A percentile compares a stretch with the other conserved stretches of the same genome.
Evolutionary conservation across 1,140 invertebrate genomes (phyloP).

Genomic region (Drosophila subpulchrella): DNA sequence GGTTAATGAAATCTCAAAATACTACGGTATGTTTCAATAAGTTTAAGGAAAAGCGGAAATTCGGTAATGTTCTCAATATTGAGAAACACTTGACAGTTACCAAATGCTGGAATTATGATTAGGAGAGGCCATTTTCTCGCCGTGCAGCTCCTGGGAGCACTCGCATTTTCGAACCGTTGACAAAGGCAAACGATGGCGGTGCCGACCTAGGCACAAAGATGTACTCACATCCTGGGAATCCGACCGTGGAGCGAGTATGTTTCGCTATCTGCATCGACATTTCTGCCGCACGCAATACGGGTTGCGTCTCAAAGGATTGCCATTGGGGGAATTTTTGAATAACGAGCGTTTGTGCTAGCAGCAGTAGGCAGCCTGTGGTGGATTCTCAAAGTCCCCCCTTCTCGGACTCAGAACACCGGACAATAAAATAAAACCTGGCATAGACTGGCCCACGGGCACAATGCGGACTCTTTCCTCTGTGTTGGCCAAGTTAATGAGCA

Average conservation of each 20-base stretch:
- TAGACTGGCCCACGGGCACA: not conserved
- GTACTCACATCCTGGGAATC: conserved; percentile 12
- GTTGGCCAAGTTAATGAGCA: conserved; percentile 59
- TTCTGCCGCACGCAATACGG: conserved; percentile 34
- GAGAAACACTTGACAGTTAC: too few relatives aligned
- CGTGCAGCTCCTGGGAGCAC: conserved; percentile 24
- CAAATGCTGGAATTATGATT: not conserved
- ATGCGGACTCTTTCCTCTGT: not conserved
- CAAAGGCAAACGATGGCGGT: conserved; percentile 40
- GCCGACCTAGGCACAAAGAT: conserved; percentile 25
- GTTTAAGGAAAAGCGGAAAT: too few relatives aligned
- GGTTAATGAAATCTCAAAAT: too few relatives aligned
- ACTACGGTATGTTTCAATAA: too few relatives aligned
- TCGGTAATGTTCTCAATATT: too few relatives aligned
- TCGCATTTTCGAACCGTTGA: conserved; percentile 33
- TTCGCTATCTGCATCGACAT: conserved; percentile 38
- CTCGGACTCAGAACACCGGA: not conserved
- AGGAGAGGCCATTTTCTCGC: not conserved
- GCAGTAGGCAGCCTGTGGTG: not conserved
- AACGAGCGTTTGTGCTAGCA: conserved; percentile 29
- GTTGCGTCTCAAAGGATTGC: conserved; percentile 32
- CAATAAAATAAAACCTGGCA: conserved; percentile 32
- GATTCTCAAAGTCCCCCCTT: not conserved
- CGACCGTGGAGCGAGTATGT: conserved; percentile 4
- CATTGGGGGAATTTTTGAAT: conserved; percentile 20